A percentile compares a stretch with the other conserved stretches of the same genome.
phyloP scores from a whole-genome alignment of 2,888 invertebrate genomes.

The Raillietiella orientalis region DNA sequence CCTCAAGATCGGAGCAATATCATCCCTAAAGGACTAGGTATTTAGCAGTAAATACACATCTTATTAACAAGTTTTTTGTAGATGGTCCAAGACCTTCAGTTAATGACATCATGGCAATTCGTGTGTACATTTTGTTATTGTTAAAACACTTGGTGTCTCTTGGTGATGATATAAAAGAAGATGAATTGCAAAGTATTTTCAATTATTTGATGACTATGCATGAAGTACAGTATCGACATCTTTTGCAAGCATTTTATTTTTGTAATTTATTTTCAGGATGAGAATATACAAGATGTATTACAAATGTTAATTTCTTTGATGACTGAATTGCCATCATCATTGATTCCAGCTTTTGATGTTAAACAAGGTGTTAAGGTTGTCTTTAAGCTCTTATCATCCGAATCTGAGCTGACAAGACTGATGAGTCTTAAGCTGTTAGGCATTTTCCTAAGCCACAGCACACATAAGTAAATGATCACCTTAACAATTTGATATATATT shows the following conservation, averaged over 20 bases:
- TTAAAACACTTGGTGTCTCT: slow-evolving; percentile 86
- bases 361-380: slow-evolving; percentile 87
- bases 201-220: slow-evolving; percentile 94
- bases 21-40: slow-evolving; percentile 74
- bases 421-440: slow-evolving; percentile 87
- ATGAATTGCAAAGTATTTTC: slow-evolving; percentile 88
- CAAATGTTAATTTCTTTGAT: slow-evolving; percentile 87
- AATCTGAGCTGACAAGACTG: slow-evolving; percentile 76
- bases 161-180: slow-evolving; percentile 87
- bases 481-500: too few relatives aligned
- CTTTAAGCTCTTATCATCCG: slow-evolving; percentile 81
- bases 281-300: slow-evolving; percentile 88
- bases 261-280: slow-evolving; percentile 29
- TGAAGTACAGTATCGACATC: slow-evolving; percentile 24
- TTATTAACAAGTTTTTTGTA: slow-evolving; percentile 20
- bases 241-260: neutral
- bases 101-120: slow-evolving; percentile 71
- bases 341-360: slow-evolving; percentile 95
- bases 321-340: slow-evolving; percentile 93
- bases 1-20: slow-evolving; percentile 82
- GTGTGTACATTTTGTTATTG: slow-evolving; percentile 78
- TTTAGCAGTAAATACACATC: too few relatives aligned
- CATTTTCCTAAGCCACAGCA: slow-evolving; percentile 88
- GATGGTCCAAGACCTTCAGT: slow-evolving; percentile 79
- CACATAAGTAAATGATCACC: slow-evolving; percentile 62